Percentiles rank a stretch among this genome's conserved stretches.
Evolutionary conservation across 1,140 invertebrate species (phyloP).

Genomic region (Camponotus vicinus): DNA sequence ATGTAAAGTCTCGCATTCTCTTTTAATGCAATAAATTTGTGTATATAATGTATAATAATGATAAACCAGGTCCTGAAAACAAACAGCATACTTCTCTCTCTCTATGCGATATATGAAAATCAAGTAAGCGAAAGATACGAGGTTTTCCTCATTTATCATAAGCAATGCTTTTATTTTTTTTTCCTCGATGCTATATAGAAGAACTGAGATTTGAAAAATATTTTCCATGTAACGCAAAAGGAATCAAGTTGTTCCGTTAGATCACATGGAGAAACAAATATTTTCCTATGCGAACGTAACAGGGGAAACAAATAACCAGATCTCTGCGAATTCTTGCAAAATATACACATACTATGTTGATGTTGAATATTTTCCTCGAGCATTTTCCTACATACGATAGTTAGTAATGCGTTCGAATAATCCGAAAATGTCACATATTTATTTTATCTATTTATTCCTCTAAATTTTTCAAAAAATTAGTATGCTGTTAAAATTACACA

Average conservation of each 20-base stretch:
- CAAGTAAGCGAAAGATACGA: background rate
- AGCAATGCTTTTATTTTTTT: slow-evolving; percentile 26
- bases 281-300: slow-evolving; percentile 26
- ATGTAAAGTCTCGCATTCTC: background rate
- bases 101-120: background rate
- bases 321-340: slow-evolving; percentile 12
- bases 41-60: background rate
- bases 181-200: background rate
- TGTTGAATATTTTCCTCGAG: background rate
- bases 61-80: background rate
- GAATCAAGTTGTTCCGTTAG: slow-evolving; percentile 40
- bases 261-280: slow-evolving; percentile 29
- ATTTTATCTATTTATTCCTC: background rate
- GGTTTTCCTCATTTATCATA: background rate
- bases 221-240: slow-evolving; percentile 38
- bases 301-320: slow-evolving; percentile 22
- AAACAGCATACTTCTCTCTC: background rate
- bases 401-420: slow-evolving; percentile 23
- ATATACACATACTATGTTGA: slow-evolving; percentile 3
- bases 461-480: slow-evolving; percentile 63
- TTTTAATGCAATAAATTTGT: background rate
- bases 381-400: slow-evolving; percentile 36
- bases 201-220: slow-evolving; percentile 42
- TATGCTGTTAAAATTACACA: slow-evolving; percentile 6
- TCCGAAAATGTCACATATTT: slow-evolving; percentile 18